Percentiles rank a stretch among this genome's conserved stretches.
Evolutionary conservation across 2,113 vertebrate genomes (phyloP).

Genomic region (Cyprinus carpio): DNA sequence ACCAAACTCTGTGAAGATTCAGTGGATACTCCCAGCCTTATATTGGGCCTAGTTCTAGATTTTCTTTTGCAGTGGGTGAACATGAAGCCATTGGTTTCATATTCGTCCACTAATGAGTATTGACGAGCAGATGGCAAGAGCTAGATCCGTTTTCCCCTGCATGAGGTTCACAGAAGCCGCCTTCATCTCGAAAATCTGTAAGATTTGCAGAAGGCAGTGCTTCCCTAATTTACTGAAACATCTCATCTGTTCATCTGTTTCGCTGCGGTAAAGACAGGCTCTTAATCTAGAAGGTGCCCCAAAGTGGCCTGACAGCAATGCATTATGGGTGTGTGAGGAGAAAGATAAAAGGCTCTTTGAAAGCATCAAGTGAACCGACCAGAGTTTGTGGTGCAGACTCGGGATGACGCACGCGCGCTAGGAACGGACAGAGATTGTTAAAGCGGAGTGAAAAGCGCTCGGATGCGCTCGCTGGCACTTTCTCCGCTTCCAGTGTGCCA

Average conservation of each 20-base stretch:
- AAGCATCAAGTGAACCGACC: background rate
- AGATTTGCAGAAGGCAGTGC: background rate
- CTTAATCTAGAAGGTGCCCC: slow-evolving; percentile 22
- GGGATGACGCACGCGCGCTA: background rate
- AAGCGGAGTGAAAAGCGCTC: slow-evolving; percentile 18
- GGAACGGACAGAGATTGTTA: slow-evolving; percentile 34
- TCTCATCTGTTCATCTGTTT: slow-evolving; percentile 23
- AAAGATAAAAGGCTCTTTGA: slow-evolving; percentile 21
- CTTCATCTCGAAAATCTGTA: slow-evolving; percentile 1
- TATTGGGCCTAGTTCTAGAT: background rate
- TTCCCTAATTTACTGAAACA: background rate
- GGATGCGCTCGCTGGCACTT: slow-evolving; percentile 61
- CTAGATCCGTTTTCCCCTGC: background rate
- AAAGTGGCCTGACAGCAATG: background rate
- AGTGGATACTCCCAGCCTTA: background rate
- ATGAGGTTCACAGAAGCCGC: background rate
- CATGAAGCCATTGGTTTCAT: background rate
- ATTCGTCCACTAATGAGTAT: background rate
- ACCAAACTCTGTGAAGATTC: background rate
- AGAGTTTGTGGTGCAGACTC: slow-evolving; percentile 2
- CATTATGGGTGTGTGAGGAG: slow-evolving; percentile 49
- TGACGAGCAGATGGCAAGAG: slow-evolving; percentile 24
- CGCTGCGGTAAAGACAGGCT: slow-evolving; percentile 4
- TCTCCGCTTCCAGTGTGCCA: slow-evolving; percentile 61
- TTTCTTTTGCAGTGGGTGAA: background rate